A percentile compares a stretch with the other conserved stretches of the same genome.
These are phyloP conservation scores for Hemithea aestivaria DNA, from an alignment of 2,888 invertebrate genomes.

Conservation along the genomic window DNA sequence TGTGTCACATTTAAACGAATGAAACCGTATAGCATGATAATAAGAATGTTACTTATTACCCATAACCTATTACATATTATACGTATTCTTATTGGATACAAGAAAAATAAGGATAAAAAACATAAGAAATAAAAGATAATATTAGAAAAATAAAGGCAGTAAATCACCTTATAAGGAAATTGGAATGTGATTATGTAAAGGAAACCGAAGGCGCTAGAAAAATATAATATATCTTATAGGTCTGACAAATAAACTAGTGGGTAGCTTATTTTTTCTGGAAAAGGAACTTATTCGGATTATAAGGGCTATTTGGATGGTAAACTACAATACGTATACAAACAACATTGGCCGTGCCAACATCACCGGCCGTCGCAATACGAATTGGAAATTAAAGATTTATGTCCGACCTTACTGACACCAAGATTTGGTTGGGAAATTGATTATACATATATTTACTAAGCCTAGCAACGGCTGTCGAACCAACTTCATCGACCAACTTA, in stretches of 20 bases:
- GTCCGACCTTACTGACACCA: background rate
- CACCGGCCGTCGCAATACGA: background rate
- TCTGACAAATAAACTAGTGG: constrained; percentile 6
- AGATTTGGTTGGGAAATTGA: too few species aligned
- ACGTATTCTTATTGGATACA: too few species aligned
- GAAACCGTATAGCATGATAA: too few species aligned
- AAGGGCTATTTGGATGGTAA: constrained; percentile 13
- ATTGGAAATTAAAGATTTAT: constrained; percentile 8
- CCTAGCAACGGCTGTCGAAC: too few species aligned
- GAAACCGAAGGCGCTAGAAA: background rate
- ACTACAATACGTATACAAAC: constrained; percentile 14
- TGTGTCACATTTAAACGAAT: too few species aligned
- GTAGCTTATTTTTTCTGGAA: constrained; percentile 9
- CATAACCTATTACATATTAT: too few species aligned
- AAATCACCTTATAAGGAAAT: background rate
- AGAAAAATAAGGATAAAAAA: too few species aligned
- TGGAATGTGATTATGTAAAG: background rate
- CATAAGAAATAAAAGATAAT: background rate
- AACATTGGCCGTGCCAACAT: background rate
- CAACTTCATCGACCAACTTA: too few species aligned
- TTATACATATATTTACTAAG: too few species aligned
- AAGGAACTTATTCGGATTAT: constrained; percentile 8
- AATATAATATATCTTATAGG: constrained; percentile 4
- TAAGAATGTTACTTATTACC: too few species aligned
- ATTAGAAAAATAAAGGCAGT: background rate